Evolutionary conservation across 2,113 vertebrate species (phyloP), one percentile per base, ranked within the genome.

Genomic region (Microcebus ravelobensis): DNA sequence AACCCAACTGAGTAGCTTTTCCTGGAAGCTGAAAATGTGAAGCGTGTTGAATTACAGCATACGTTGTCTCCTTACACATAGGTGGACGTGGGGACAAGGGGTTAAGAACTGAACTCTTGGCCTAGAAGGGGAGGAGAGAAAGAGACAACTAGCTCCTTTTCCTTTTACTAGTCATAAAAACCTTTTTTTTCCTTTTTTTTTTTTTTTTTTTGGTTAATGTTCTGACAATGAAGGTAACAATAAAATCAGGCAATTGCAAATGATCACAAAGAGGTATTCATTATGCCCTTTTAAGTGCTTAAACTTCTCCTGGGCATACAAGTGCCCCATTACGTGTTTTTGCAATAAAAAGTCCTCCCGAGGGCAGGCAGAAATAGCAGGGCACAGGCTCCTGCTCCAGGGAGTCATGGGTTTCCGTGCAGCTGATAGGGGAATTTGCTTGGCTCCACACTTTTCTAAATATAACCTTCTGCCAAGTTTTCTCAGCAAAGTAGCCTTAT

Each of bases 401-500:
- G 6, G 70, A 73, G 79, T 94, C 84, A 93, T 8, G 27, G 71
- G 90, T 93, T 94, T 83, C 34, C 3, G 85, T 27, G 63, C 82
- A 90, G 93, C 90, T 93, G 95, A 97, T 71, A 70, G 39, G 59
- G 52, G 76, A 96, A 94, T 92, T 83, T 93, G 86, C 96, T 89
- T 88, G 79, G 70, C 88, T 91, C 52, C 12, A 29, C 55, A 84
- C 59, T 97, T 97, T 91, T 90, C 61, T 92, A 94, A 97, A 96
- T 81, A 96, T 81, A 92, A 93, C 59, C 4, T 68, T 89, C 82
- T 92, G 91, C 80, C 96, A 97, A 93, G 87, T 96, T 97, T 96
- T 95, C 93, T 96, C 87, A 92, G 80, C 84, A 83, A 92, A 91
- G 77, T 80, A 70, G 17, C 25, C n/a, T 39, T 36, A 34, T 74